Percentiles rank a stretch among this genome's conserved stretches.
phyloP scores from a whole-genome alignment of 2,797 vertebrate genomes.

The Takifugu rubripes region DNA sequence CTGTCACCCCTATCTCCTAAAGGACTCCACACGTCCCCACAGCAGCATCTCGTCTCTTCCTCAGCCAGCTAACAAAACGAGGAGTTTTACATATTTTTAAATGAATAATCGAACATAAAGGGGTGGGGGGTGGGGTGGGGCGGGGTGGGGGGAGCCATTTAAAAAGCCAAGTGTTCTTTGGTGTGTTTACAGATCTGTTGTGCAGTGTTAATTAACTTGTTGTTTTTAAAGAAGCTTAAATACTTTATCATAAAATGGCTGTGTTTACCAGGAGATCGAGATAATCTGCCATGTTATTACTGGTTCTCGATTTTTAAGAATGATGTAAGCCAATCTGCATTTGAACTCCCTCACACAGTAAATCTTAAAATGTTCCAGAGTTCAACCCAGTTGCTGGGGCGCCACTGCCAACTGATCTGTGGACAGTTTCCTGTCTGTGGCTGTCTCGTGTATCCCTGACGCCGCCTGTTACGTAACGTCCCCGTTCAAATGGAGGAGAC shows the following conservation, averaged over 20 bases:
- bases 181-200: not conserved
- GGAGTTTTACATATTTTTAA: too few relatives aligned
- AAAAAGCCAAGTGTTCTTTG: not conserved
- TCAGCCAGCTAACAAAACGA: too few relatives aligned
- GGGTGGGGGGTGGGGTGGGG: too few relatives aligned
- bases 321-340: slow-evolving; percentile 16
- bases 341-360: slow-evolving; percentile 11
- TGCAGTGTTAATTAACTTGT: slow-evolving; percentile 3
- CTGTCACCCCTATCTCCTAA: slow-evolving; percentile 5
- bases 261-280: slow-evolving; percentile 15
- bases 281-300: slow-evolving; percentile 23
- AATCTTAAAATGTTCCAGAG: slow-evolving; percentile 5
- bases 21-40: too few relatives aligned
- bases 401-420: slow-evolving; percentile 7
- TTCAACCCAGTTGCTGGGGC: not conserved
- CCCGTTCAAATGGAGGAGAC: slow-evolving; percentile 57
- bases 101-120: too few relatives aligned
- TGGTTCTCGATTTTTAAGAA: slow-evolving; percentile 45
- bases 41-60: too few relatives aligned
- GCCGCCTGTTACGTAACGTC: slow-evolving; percentile 68
- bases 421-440: slow-evolving; percentile 29
- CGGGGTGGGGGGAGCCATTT: too few relatives aligned
- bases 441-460: slow-evolving; percentile 43
- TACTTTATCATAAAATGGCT: slow-evolving; percentile 30
- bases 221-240: slow-evolving; percentile 10